Base-by-base conservation (phyloP, 2,113 vertebrate genomes). In the Colaptes auratus region DNA sequence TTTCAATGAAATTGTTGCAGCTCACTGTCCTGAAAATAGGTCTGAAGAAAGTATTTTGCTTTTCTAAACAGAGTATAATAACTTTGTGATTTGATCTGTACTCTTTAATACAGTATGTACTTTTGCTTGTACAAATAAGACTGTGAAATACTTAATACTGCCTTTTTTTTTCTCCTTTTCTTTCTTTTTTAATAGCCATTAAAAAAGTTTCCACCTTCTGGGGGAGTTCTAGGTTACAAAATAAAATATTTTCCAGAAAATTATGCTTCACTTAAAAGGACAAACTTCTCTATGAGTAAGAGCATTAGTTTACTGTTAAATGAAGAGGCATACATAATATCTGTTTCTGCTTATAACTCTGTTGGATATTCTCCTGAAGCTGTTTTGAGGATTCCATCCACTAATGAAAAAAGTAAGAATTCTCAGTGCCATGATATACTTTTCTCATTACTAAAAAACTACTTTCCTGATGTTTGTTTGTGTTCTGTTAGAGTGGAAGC, bases 321-420 rank as follows among this genome's bases (percentile, higher is more conserved):
- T 19, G 60, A 73, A 31, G 81, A 97, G 33, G 86, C 97, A 2
- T 82, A 98, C 50, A 39, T 63, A 16, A 12, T 98, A 82, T 97
- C 88, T 79, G 66, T 97, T 42, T 60, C 67, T 71, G 95, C 97
- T 63, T 96, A 95, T 86, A 98, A 98, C 72, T 96, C 95, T 77
- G 95, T 95, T 60, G 98, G 98, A 67, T 30, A 87, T 16, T 98
- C 98, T 87, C 96, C 96, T 48, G 81, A 90, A 76, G 93, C 97
- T 36, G 21, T 55, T 65, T 75, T 98, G 83, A 97, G 96, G 92
- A 97, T 98, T 93, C 97, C 98, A 15, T 96, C 97, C 39, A 13
- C 71, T 56, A 21, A 56, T 30, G 98, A 98, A 95, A 94, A 96
- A 75, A 1, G 97, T 94, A 95, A 65, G 82, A 71, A 83, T 91